Evolutionary conservation across 2,113 vertebrate species (phyloP).

Genomic region (Anguilla japonica): DNA sequence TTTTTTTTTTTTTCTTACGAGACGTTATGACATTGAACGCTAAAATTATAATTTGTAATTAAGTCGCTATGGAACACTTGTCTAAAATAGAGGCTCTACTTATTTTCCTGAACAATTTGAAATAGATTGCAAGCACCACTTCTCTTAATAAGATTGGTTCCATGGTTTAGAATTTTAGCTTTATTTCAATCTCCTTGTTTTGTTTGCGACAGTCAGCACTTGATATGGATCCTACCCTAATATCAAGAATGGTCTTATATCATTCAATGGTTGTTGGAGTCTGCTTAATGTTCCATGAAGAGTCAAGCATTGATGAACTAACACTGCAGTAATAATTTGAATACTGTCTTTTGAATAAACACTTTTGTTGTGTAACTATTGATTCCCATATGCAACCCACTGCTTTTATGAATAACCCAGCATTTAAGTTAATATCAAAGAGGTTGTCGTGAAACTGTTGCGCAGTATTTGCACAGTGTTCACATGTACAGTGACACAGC

Average conservation of each 20-base stretch:
- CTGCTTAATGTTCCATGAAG: no score
- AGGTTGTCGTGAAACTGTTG: conserved; percentile 12
- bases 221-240: background rate
- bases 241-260: background rate
- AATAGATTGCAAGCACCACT: background rate
- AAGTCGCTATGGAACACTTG: background rate
- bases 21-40: background rate
- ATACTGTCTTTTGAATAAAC: background rate
- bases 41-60: background rate
- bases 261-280: no score
- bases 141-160: background rate
- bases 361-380: background rate
- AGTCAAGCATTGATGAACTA: background rate
- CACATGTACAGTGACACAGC: no score
- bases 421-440: background rate
- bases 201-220: background rate
- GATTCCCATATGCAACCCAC: background rate
- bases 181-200: background rate
- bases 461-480: background rate
- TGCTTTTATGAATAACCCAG: background rate
- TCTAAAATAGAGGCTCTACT: background rate
- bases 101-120: background rate
- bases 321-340: background rate
- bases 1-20: background rate
- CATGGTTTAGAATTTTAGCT: background rate